Conservation (phyloP, 2,888 invertebrate species). For the Stegophylla sp. region DNA sequence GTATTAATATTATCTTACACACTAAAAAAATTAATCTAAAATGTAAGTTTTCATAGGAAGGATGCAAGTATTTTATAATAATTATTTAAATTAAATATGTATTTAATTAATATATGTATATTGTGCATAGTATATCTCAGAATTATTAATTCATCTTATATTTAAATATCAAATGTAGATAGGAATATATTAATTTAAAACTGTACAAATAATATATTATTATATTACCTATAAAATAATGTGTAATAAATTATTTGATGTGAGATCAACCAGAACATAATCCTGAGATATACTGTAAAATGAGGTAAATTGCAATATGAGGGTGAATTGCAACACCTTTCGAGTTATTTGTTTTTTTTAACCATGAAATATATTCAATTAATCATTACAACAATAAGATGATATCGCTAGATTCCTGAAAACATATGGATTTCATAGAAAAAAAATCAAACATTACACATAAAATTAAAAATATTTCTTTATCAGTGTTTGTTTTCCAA, state of each 20-base stretch:
- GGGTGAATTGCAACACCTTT: too few relatives aligned
- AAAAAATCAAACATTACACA: too few relatives aligned
- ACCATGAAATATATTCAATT: too few relatives aligned
- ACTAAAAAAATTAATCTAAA: neutral
- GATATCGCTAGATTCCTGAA: too few relatives aligned
- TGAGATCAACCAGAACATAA: conserved; percentile 10
- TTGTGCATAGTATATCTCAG: conserved; percentile 29
- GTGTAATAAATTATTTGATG: too few relatives aligned
- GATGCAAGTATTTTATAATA: neutral
- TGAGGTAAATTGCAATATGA: too few relatives aligned
- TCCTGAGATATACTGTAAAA: conserved; percentile 36
- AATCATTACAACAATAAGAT: too few relatives aligned
- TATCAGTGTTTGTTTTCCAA: too few relatives aligned
- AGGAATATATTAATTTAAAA: neutral
- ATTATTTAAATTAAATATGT: neutral
- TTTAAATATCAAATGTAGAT: neutral
- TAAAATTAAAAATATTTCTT: too few relatives aligned
- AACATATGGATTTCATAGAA: too few relatives aligned
- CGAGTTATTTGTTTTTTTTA: too few relatives aligned
- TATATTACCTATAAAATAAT: neutral
- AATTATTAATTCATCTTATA: conserved; percentile 14
- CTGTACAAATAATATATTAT: neutral
- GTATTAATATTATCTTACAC: neutral
- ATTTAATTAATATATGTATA: too few relatives aligned
- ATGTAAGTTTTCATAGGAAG: neutral